These are phyloP conservation scores for Coregonus suidteri DNA, from an alignment of 2,797 vertebrate species.

Conservation along the genomic window DNA sequence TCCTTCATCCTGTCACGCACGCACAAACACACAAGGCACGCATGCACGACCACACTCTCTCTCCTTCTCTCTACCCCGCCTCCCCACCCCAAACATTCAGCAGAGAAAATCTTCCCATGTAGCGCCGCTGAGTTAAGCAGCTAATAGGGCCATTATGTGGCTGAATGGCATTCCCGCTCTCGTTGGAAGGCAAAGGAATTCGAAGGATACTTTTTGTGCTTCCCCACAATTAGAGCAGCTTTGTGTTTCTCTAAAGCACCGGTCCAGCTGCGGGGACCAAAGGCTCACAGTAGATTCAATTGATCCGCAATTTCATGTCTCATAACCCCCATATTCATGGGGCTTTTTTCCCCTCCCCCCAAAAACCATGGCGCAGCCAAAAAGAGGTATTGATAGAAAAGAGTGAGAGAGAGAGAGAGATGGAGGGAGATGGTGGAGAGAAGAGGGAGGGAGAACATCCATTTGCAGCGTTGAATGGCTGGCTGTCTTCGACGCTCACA, in stretches of 20 bases:
- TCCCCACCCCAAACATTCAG: conserved; percentile 54
- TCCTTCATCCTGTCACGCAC: neutral
- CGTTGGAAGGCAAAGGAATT: conserved; percentile 91
- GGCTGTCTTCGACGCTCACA: conserved; percentile 69
- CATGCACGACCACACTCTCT: too few relatives aligned
- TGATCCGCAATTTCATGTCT: conserved; percentile 95
- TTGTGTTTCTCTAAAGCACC: conserved; percentile 88
- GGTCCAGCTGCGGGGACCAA: conserved; percentile 87
- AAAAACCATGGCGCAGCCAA: neutral
- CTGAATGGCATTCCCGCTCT: conserved; percentile 89
- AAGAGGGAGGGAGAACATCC: conserved; percentile 77
- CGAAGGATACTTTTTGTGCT: conserved; percentile 97
- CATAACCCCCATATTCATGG: conserved; percentile 84
- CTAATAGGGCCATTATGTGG: conserved; percentile 92
- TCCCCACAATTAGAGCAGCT: conserved; percentile 89
- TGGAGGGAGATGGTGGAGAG: conserved; percentile 40
- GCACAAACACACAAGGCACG: neutral
- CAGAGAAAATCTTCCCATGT: conserved; percentile 85
- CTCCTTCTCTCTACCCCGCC: too few relatives aligned
- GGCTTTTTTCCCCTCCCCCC: conserved; percentile 55
- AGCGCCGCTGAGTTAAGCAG: conserved; percentile 90
- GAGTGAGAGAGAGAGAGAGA: conserved; percentile 15
- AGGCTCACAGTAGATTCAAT: conserved; percentile 92
- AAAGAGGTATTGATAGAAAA: conserved; percentile 73
- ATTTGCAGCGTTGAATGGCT: conserved; percentile 81